Evolutionary conservation across 2,888 invertebrate genomes (phyloP).

Genomic region (Athalia cordata): DNA sequence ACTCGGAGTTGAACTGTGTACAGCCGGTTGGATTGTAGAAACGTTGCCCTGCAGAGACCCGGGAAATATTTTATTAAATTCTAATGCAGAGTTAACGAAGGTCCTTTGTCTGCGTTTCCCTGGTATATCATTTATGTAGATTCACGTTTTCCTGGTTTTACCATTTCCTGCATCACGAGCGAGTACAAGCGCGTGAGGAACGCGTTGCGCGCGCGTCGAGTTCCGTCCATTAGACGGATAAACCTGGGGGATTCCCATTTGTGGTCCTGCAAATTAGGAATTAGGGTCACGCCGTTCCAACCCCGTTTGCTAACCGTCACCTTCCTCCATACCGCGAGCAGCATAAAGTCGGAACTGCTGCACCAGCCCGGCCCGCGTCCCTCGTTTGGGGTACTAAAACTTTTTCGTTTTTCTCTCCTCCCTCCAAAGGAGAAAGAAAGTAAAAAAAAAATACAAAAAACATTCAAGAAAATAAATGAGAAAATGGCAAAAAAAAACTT

Average conservation of each 20-base stretch:
- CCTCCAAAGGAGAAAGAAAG: too few relatives aligned
- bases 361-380: background rate
- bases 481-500: too few relatives aligned
- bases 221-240: constrained; percentile 44
- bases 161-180: constrained; percentile 32
- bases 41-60: constrained; percentile 16
- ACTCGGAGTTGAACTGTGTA: constrained; percentile 16
- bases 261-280: constrained; percentile 42
- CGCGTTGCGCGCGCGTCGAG: constrained; percentile 29
- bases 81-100: constrained; percentile 46
- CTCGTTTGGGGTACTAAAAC: background rate
- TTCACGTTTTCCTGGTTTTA: constrained; percentile 44
- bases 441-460: too few relatives aligned
- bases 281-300: constrained; percentile 36
- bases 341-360: background rate
- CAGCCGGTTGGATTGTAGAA: constrained; percentile 4
- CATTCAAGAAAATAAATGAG: too few relatives aligned
- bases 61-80: constrained; percentile 48
- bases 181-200: too few relatives aligned
- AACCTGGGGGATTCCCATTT: constrained; percentile 35
- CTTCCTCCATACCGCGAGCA: constrained; percentile 4
- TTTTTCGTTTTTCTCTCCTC: background rate
- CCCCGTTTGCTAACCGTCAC: constrained; percentile 32
- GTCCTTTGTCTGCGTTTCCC: constrained; percentile 40
- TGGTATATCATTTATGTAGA: constrained; percentile 43